Conservation (phyloP, 2,888 invertebrate genomes). For the Schrankia costaestrigalis region DNA sequence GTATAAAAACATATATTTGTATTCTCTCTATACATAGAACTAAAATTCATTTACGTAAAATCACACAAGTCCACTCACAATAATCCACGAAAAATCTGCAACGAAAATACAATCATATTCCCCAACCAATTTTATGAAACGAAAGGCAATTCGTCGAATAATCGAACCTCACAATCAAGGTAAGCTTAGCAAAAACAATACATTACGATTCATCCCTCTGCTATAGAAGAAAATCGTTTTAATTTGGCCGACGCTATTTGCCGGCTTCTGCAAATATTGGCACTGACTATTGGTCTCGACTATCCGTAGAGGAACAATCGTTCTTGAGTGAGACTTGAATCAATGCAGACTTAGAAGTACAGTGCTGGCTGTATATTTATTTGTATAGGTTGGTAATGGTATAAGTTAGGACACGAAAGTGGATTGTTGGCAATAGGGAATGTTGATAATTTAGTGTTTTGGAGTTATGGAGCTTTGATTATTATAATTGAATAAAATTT, state of each 20-base stretch:
- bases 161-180: conserved; percentile 19
- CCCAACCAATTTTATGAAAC: conserved; percentile 8
- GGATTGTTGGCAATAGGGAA: not conserved
- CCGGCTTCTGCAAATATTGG: conserved; percentile 57
- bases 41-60: too few relatives aligned
- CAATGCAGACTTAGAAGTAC: conserved; percentile 22
- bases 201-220: conserved; percentile 23
- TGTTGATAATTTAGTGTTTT: not conserved
- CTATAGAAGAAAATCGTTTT: conserved; percentile 50
- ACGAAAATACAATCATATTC: conserved; percentile 4
- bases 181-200: conserved; percentile 26
- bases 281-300: conserved; percentile 41
- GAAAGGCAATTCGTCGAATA: conserved; percentile 25
- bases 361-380: conserved; percentile 7
- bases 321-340: conserved; percentile 40
- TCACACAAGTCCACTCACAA: too few relatives aligned
- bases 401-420: conserved; percentile 2
- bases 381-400: conserved; percentile 10
- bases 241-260: conserved; percentile 54
- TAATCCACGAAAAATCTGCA: not conserved
- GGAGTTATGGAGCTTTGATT: not conserved
- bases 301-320: conserved; percentile 39
- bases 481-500: too few relatives aligned
- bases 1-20: too few relatives aligned
- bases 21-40: too few relatives aligned